phyloP scores from a whole-genome alignment of 2,797 vertebrate genomes.

The Chaunax sp. region DNA sequence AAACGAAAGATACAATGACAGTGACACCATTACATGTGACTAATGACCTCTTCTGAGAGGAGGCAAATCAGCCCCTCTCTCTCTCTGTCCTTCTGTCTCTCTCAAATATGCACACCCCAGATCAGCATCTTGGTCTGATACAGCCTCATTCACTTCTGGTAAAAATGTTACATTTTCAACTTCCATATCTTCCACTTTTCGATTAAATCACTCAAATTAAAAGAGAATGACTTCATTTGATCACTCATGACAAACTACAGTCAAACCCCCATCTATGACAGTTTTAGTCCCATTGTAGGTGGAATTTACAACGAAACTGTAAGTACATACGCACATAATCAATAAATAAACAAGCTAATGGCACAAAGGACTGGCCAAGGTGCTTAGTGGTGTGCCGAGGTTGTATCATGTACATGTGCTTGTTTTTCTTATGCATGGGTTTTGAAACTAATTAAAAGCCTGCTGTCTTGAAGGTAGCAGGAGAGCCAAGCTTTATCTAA shows the following conservation, averaged over 20 bases:
- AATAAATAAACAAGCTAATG: too few species aligned
- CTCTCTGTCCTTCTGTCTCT: slow-evolving; percentile 10
- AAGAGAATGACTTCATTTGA: slow-evolving; percentile 18
- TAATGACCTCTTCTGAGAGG: slow-evolving; percentile 32
- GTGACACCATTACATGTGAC: slow-evolving; percentile 36
- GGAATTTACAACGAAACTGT: too few species aligned
- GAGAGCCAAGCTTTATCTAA: slow-evolving; percentile 57
- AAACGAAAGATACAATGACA: slow-evolving; percentile 17
- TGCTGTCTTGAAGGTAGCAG: slow-evolving; percentile 46
- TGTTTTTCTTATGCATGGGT: too few species aligned
- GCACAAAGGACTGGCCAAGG: too few species aligned
- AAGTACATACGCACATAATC: too few species aligned
- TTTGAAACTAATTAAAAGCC: slow-evolving; percentile 2
- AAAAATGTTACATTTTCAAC: slow-evolving; percentile 42
- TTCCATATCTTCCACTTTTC: slow-evolving; percentile 28
- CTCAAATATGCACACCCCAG: slow-evolving; percentile 29
- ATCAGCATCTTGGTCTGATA: slow-evolving; percentile 35
- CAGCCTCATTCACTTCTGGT: slow-evolving; percentile 30
- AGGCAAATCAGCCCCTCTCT: slow-evolving; percentile 8
- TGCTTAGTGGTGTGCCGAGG: slow-evolving; percentile 28
- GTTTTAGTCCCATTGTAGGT: too few species aligned
- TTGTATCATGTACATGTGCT: slow-evolving; percentile 29
- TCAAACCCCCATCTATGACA: slow-evolving; percentile 1
- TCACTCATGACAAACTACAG: slow-evolving; percentile 14
- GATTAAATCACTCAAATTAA: slow-evolving; percentile 16